A percentile compares a stretch with the other conserved stretches of the same genome.
Conservation (phyloP, 1,140 invertebrate species). For the Pinna nobilis region DNA sequence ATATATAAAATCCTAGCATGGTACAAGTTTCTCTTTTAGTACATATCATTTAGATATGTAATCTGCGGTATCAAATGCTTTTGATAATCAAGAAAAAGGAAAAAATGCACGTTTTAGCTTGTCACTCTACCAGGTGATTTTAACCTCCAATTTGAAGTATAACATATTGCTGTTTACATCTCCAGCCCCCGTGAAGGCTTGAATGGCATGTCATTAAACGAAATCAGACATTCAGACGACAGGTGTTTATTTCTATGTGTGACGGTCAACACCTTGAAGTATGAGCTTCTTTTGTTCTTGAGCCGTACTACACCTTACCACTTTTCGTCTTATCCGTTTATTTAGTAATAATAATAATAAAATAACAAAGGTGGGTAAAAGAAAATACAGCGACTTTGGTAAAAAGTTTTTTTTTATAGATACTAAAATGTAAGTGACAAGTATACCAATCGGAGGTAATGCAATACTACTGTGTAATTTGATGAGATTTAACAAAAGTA, state of each 20-base stretch:
- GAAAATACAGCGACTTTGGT: conserved; percentile 3
- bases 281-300: conserved; percentile 11
- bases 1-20: too few species aligned
- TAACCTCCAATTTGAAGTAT: conserved; percentile 38
- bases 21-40: too few species aligned
- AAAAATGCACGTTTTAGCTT: conserved; percentile 29
- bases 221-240: conserved; percentile 47
- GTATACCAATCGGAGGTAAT: conserved; percentile 16
- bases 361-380: conserved; percentile 16
- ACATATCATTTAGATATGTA: too few species aligned
- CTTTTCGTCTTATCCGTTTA: conserved; percentile 13
- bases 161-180: conserved; percentile 38
- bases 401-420: background rate
- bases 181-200: conserved; percentile 27
- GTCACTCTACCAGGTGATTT: conserved; percentile 38
- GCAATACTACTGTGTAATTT: conserved; percentile 31
- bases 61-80: too few species aligned
- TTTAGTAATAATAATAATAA: conserved; percentile 24
- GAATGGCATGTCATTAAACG: conserved; percentile 41
- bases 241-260: conserved; percentile 44
- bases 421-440: conserved; percentile 40
- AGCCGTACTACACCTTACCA: conserved; percentile 15
- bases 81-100: too few species aligned
- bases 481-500: conserved; percentile 25
- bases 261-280: conserved; percentile 41